A percentile compares a stretch with the other conserved stretches of the same genome.
These are phyloP conservation scores for Orthosia cruda DNA, from an alignment of 2,888 invertebrate species.

Conservation along the genomic window DNA sequence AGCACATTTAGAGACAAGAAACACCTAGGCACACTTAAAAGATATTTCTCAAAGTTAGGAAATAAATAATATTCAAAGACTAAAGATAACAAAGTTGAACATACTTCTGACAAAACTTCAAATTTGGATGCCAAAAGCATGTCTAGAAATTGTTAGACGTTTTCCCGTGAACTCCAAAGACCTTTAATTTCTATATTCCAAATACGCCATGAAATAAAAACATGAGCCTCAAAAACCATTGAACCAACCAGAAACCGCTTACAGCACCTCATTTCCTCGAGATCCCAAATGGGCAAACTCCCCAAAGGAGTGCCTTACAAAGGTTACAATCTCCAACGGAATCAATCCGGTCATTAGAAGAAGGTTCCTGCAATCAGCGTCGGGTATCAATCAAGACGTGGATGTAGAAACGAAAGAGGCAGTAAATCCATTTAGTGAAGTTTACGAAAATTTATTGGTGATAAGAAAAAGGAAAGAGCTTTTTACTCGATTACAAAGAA, in stretches of 20 bases:
- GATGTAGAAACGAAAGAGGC: not conserved
- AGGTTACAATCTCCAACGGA: slow-evolving; percentile 48
- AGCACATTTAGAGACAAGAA: not conserved
- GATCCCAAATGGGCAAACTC: not conserved
- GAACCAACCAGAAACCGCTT: not conserved
- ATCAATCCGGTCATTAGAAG: slow-evolving; percentile 66
- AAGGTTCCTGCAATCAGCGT: slow-evolving; percentile 66
- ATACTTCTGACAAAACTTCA: not conserved
- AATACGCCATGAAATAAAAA: slow-evolving; percentile 1
- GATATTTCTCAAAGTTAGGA: not conserved
- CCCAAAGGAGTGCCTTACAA: slow-evolving; percentile 36
- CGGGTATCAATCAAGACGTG: slow-evolving; percentile 63
- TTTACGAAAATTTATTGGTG: no score
- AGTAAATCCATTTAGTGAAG: slow-evolving; percentile 26
- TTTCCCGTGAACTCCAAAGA: not conserved
- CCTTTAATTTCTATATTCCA: not conserved
- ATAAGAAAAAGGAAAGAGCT: no score
- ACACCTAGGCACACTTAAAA: not conserved
- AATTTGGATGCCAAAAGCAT: not conserved
- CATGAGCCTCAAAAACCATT: slow-evolving; percentile 1
- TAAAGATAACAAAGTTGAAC: slow-evolving; percentile 2
- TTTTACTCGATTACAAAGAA: no score
- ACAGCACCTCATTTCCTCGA: not conserved
- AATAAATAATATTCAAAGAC: slow-evolving; percentile 16
- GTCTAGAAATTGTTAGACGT: not conserved